Base-by-base conservation (phyloP, 2,797 vertebrate species). In the Rhinella marina region DNA sequence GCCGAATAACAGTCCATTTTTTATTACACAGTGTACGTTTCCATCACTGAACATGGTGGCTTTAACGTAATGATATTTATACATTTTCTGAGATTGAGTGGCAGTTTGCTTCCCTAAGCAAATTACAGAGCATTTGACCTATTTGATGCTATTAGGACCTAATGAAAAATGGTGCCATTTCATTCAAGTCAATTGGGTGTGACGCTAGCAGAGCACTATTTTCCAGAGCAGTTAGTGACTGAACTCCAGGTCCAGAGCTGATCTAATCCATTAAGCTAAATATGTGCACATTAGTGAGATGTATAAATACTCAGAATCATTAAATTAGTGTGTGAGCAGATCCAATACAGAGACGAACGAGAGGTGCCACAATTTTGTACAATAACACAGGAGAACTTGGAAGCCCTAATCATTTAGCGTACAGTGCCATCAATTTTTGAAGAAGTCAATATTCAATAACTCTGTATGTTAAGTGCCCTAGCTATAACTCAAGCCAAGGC, bases 101-200 rank as follows among this genome's bases (percentile, higher is more conserved):
- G 91, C 90, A 92, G 90, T 82, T 83, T 94, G 90, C 92, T 92
- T 93, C 89, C 90, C 88, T 92, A 95, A 94, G 93, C 90, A 94
- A 87, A 88, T 81, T 89, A 92, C 92, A 78, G 90, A 92, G 91
- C 84, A 89, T 93, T 92, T 92, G 91, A 91, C 90, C 91, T 92
- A 90, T 88, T 92, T 91, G 90, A 89, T 86, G 68, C 91, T 92
- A 90, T 93, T 93, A 93, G 82, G 90, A 54, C 81, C 90, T 93
- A 92, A 93, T 93, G 92, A 94, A 93, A 93, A 93, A 94, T 76
- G 92, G 90, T 89, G 91, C 88, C 89, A 93, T 95, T 94, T 92
- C 75, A 86, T 92, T 94, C 91, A 88, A 84, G 52, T 89, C 94
- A 94, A 94, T 94, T 90, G 91, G 81, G 88, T 92, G 91, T 92